Conservation (phyloP, 2,888 invertebrate genomes). For the Erannis defoliaria region DNA sequence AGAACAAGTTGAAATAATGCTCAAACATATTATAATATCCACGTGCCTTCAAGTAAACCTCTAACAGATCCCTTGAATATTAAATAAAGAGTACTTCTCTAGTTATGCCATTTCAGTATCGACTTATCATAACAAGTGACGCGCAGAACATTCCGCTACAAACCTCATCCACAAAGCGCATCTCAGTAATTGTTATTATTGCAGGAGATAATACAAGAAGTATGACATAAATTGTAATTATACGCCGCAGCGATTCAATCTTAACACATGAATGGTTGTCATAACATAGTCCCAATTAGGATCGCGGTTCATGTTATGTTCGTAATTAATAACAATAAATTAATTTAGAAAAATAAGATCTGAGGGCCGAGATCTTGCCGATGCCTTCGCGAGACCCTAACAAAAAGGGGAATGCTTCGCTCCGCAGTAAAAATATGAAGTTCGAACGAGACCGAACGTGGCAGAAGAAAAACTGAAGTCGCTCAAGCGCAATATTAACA, state of each 20-base stretch:
- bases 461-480: conserved; percentile 70
- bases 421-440: conserved; percentile 68
- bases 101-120: conserved; percentile 8
- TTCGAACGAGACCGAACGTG: conserved; percentile 67
- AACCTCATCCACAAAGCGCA: conserved; percentile 53
- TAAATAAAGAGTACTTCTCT: conserved; percentile 40
- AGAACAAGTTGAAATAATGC: conserved; percentile 42
- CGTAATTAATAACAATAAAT: conserved; percentile 72
- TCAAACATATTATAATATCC: conserved; percentile 48
- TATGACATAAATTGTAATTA: conserved; percentile 70
- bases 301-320: conserved; percentile 51
- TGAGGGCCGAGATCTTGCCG: conserved; percentile 50
- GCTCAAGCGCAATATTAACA: conserved; percentile 78
- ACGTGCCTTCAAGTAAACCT: conserved; percentile 41
- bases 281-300: conserved; percentile 68
- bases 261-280: conserved; percentile 64
- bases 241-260: conserved; percentile 59
- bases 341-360: conserved; percentile 68
- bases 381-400: conserved; percentile 54
- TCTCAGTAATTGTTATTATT: conserved; percentile 55
- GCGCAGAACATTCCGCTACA: conserved; percentile 51
- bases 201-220: conserved; percentile 58
- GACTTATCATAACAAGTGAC: conserved; percentile 55
- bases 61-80: conserved; percentile 40
- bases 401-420: conserved; percentile 71